Base-by-base conservation (phyloP, 2,888 invertebrate species). In the Minunthozetes semirufus region DNA sequence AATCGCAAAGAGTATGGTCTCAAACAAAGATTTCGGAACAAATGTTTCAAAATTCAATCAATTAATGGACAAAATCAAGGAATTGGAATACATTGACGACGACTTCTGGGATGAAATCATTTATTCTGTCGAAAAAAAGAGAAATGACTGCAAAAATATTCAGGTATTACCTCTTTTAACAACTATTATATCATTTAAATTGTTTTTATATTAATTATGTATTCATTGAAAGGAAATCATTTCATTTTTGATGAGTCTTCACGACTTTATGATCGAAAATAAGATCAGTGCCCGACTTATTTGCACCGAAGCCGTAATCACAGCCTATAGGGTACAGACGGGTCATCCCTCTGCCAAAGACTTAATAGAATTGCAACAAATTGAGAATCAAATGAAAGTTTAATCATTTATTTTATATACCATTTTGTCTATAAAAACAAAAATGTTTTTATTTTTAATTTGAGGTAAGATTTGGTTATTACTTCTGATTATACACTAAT, bases 71-170 rank as follows among this genome's bases (percentile, higher is more conserved):
- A 66, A 66, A 66, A 66, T 66, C 8, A 66, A 66, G 11, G 19
- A 19, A 8, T 66, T 66, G 38, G 2, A 66, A n/a, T 66, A 66
- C n/a, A 66, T 38, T 6, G 66, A 38, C 33, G 66, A 66, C 42
- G 66, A 66, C 66, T 66, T 66, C 38, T 66, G 66, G 66, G 66
- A 66, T 38, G 0, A 17, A 19, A 13, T 66, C 19, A 66, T 66
- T 66, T 38, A 1, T 9, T 5, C 9, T 8, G 38, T n/a, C 9
- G 27, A n/a, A n/a, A 33, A 66, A 19, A 66, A 66, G 38, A 66
- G 11, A 9, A 66, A 27, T 17, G 61, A 33, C 42, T 19, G 6
- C 29, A 66, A 66, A 9, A n/a, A 38, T 1, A 42, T 13, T 66
- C 66, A 66, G 8, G 66, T 66, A 38, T 17, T 4, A n/a, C 5